These are phyloP conservation scores for Eriocheir sinensis DNA, from an alignment of 1,140 invertebrate species.

Conservation along the genomic window DNA sequence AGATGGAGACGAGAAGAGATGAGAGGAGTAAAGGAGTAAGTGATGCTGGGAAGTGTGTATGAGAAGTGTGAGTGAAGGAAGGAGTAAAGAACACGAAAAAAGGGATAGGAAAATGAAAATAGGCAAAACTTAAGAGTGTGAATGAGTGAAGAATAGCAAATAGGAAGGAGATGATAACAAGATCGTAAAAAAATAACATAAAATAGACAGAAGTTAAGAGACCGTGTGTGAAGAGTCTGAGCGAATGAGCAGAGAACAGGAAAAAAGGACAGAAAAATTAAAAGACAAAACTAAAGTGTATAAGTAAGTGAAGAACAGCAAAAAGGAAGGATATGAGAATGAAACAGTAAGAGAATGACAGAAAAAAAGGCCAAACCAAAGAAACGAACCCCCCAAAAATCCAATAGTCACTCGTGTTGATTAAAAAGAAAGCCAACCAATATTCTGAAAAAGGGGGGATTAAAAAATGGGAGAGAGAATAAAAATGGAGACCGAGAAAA, in stretches of 20 bases:
- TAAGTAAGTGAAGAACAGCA: background rate
- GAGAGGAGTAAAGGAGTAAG: background rate
- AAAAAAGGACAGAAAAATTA: background rate
- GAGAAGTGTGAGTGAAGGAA: background rate
- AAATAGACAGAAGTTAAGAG: too few relatives aligned
- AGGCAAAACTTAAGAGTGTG: background rate
- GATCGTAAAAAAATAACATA: background rate
- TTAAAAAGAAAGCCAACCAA: background rate
- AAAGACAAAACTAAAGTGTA: background rate
- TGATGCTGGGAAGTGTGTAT: too few relatives aligned
- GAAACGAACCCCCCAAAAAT: background rate
- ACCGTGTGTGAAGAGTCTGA: too few relatives aligned
- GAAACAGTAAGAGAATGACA: background rate
- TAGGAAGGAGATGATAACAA: too few relatives aligned
- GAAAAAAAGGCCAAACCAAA: background rate
- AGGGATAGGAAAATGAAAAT: background rate
- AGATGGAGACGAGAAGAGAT: background rate
- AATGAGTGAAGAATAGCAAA: background rate
- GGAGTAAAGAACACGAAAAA: background rate
- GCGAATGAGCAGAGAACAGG: background rate
- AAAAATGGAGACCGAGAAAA: too few relatives aligned
- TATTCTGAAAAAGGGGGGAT: slow-evolving; percentile 17
- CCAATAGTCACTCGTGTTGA: background rate
- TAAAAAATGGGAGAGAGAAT: too few relatives aligned
- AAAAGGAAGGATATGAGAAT: background rate